These are phyloP conservation scores for Neogale vison DNA, from an alignment of 2,113 vertebrate genomes.

Conservation along the genomic window DNA sequence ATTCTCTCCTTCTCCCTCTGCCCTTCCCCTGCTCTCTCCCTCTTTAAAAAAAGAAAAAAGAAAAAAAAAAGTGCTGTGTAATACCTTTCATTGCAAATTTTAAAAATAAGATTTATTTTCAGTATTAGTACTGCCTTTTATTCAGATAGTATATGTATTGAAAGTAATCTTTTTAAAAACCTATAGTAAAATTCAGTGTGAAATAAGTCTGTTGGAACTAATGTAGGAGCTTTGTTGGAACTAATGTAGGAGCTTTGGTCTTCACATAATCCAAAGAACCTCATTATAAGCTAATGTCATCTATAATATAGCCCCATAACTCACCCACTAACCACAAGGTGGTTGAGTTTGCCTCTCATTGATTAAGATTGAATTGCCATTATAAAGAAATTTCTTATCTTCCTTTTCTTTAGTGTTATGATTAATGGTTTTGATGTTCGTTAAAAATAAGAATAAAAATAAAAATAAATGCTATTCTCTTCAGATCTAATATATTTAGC, in stretches of 20 bases:
- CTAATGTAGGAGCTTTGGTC: neutral
- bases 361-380: slow-evolving; percentile 42
- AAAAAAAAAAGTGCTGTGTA: neutral
- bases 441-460: slow-evolving; percentile 37
- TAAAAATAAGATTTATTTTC: slow-evolving; percentile 26
- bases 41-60: neutral
- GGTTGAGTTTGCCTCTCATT: neutral
- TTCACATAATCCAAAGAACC: neutral
- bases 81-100: slow-evolving; percentile 18
- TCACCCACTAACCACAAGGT: neutral
- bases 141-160: neutral
- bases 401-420: neutral
- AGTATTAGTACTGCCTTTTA: slow-evolving; percentile 40
- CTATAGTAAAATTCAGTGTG: neutral
- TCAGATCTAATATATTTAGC: slow-evolving; percentile 8
- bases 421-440: slow-evolving; percentile 32
- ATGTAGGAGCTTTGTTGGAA: neutral
- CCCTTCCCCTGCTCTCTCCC: neutral
- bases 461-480: slow-evolving; percentile 13
- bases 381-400: slow-evolving; percentile 7
- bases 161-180: neutral
- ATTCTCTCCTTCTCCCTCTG: neutral
- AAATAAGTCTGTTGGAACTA: slow-evolving; percentile 4
- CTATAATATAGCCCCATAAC: neutral
- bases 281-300: slow-evolving; percentile 15